Evolutionary conservation across 2,888 invertebrate species (phyloP), one percentile per base, ranked within the genome.

Genomic region (Steinernema carpocapsae): DNA sequence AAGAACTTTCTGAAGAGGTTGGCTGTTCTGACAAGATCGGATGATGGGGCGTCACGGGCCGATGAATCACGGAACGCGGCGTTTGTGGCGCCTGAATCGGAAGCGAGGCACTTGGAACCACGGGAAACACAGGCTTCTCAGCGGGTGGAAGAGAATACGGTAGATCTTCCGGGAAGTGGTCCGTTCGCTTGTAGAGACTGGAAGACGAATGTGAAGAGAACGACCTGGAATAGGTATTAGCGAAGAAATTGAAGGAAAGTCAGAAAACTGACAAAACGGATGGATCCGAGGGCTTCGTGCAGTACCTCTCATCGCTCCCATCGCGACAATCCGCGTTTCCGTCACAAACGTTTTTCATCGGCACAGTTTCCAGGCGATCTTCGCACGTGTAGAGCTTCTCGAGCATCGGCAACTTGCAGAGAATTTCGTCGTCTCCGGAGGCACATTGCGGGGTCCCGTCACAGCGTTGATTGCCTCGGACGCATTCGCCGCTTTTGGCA

Each of bases 371-470:
- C 43, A 79, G 80, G 37, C 83, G 77, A 32, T 83, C 84, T 73
- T 85, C 80, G 72, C 84, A 85, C 29, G 79, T 79, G 76, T 81
- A 82, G 52, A 78, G 76, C 37, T 78, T 78, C 22, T 42, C 72
- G 29, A 45, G 52, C 73, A 24, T 14, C 7, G 74, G 45, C 32
- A 74, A 73, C 37, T 82, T 83, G 81, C 86, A 86, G 19, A 85
- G 75, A 76, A 82, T 75, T 78, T 87, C 87, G 73, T 87, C 87
- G 74, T 87, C 87, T 14, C 87, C 87, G 56, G 85, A 82, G 2
- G 83, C 83, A 70, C 87, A 87, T 29, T 88, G 83, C 72, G 82
- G 73, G 42, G 77, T 73, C 1, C 87, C 87, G 74, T 87, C 86
- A 72, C 87, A 87, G 56, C 87, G 75, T 37, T 82, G 79, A 42